Conservation (phyloP, 2,888 invertebrate genomes). For the Eurytoma adleriae region DNA sequence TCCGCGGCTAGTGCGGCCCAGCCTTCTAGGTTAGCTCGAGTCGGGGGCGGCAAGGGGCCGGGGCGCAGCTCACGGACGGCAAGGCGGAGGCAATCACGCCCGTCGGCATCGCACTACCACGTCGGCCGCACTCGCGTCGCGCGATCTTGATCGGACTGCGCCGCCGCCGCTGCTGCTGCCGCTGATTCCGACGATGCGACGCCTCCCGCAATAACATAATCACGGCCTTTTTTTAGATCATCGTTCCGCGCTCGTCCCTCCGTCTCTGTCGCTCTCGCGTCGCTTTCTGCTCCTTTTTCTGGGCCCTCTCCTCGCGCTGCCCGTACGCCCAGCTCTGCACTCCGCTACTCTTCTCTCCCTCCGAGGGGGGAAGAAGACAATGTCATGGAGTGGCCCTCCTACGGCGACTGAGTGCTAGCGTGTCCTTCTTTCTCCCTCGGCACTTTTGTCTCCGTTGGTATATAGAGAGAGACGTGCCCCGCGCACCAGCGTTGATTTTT, state of each 20-base stretch:
- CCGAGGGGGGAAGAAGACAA: not conserved
- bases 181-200: constrained; percentile 32
- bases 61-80: not conserved
- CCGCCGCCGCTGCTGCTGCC: constrained; percentile 26
- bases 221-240: constrained; percentile 46
- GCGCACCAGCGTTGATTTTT: constrained; percentile 29
- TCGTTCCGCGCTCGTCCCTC: not conserved
- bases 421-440: no score
- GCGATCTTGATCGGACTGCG: constrained; percentile 37
- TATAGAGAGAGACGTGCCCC: not conserved
- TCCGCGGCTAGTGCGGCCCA: not conserved
- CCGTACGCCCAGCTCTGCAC: not conserved
- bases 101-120: constrained; percentile 33
- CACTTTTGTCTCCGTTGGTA: no score
- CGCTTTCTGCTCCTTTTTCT: not conserved
- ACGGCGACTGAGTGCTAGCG: no score
- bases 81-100: constrained; percentile 24
- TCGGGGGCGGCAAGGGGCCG: not conserved
- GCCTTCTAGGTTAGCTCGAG: constrained; percentile 51
- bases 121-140: constrained; percentile 1
- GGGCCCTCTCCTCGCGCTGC: not conserved
- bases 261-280: not conserved
- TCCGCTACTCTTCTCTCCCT: not conserved
- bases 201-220: constrained; percentile 52
- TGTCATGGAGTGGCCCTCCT: not conserved